These are phyloP conservation scores for Forpus xanthops DNA, from an alignment of 2,797 vertebrate genomes.

Conservation along the genomic window DNA sequence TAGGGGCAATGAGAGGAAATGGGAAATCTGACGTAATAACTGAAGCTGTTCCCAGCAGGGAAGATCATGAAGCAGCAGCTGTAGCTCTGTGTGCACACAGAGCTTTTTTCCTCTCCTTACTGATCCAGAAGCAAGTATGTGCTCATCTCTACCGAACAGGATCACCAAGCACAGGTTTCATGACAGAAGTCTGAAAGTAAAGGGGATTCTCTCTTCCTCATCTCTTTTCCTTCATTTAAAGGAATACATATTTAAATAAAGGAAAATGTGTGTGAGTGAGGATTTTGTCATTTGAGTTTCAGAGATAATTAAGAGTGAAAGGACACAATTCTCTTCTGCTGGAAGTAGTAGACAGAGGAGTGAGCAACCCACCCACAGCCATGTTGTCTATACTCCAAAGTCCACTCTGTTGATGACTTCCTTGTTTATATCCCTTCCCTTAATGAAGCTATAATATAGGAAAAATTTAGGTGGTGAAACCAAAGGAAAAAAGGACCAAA, in stretches of 20 bases:
- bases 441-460: not conserved
- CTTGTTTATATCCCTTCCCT: not conserved
- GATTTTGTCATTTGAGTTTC: not conserved
- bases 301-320: not conserved
- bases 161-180: not conserved
- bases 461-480: not conserved
- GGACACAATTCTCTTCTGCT: not conserved
- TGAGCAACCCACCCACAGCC: not conserved
- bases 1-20: not conserved
- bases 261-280: not conserved
- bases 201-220: not conserved
- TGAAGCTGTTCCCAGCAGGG: not conserved
- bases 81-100: not conserved
- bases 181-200: not conserved
- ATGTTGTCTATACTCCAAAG: accelerated
- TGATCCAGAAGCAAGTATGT: not conserved
- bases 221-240: not conserved
- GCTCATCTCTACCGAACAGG: not conserved
- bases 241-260: not conserved
- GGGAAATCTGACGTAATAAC: not conserved
- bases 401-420: not conserved
- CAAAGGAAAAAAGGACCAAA: not conserved
- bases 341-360: not conserved
- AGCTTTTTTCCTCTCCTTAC: not conserved
- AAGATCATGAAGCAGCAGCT: not conserved